Percentiles rank a stretch among this genome's conserved stretches.
These are phyloP conservation scores for Prosapia bicincta DNA, from an alignment of 2,888 invertebrate genomes.

Conservation along the genomic window DNA sequence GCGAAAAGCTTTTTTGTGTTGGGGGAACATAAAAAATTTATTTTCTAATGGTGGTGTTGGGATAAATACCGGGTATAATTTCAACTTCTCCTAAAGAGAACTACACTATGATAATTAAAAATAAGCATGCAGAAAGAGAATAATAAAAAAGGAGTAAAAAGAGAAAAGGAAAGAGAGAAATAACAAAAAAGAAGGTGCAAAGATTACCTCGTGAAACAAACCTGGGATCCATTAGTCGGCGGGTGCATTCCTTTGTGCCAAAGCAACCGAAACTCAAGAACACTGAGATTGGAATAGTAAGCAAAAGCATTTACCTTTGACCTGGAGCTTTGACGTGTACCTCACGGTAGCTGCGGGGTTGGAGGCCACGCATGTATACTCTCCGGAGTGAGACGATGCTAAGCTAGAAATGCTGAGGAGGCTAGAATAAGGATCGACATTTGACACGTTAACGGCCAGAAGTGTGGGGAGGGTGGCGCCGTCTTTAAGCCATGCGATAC, in stretches of 20 bases:
- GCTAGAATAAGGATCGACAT: conserved; percentile 73
- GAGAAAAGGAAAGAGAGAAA: conserved; percentile 39
- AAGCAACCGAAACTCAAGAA: conserved; percentile 48
- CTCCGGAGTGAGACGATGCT: conserved; percentile 69
- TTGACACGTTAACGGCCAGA: conserved; percentile 61
- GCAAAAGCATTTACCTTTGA: conserved; percentile 63
- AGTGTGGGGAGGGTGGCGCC: conserved; percentile 48
- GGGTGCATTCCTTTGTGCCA: conserved; percentile 65
- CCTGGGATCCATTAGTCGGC: conserved; percentile 48
- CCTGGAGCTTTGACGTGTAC: conserved; percentile 74
- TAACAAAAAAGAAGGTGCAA: conserved; percentile 59
- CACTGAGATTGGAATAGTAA: conserved; percentile 9
- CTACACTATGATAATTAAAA: conserved; percentile 3
- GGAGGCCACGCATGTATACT: conserved; percentile 74
- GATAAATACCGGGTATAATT: background rate
- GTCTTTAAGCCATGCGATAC: conserved; percentile 80
- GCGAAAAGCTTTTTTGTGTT: background rate
- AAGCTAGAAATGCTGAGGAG: conserved; percentile 74
- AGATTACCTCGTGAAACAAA: conserved; percentile 56
- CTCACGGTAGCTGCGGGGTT: conserved; percentile 76
- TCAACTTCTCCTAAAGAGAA: conserved; percentile 2
- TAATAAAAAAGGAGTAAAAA: conserved; percentile 38
- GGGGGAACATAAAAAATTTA: background rate
- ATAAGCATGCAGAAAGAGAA: conserved; percentile 36
- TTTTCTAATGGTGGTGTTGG: background rate